Evolutionary conservation across 2,888 invertebrate species (phyloP), one percentile per base, ranked within the genome.

Genomic region (Poecilobothrus nobilitatus): DNA sequence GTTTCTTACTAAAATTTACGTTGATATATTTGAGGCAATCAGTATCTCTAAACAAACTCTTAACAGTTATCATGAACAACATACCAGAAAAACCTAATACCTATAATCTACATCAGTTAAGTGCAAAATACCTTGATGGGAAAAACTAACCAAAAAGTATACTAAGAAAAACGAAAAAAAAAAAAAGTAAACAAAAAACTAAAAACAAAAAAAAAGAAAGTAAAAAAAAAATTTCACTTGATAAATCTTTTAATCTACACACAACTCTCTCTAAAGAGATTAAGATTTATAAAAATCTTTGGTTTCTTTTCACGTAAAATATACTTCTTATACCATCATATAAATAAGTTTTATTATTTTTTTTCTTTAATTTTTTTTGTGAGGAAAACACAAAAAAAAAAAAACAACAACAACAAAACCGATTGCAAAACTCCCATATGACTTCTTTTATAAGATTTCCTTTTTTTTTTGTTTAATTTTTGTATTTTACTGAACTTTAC

Each of bases 91-190:
- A 18, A 53, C 53, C 53, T 53, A 53, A 53, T 53, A 53, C 53
- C n/a, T n/a, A 53, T 53, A 53, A 53, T 53, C 53, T 53, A 53
- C 53, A 53, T 53, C 53, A 53, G 53, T 53, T 53, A 53, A 53
- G 53, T 53, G 53, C 53, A 53, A 53, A 27, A 53, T 53, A 53
- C 53, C 53, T 53, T 53, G 53, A 53, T 53, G 18, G 53, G 15
- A 37, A 53, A 53, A 53, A 53, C 53, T 53, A 53, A 53, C 53
- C 53, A 53, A 53, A 18, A 53, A 18, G 7, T 15, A 18, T 15
- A 18, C 15, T 12, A 18, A 53, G 53, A 53, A 53, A 53, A 53
- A 53, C 7, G 6, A 53, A 53, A 53, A 53, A 53, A 12, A n/a
- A 41, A 41, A 53, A 12, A 53, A 53, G 18, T n/a, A n/a, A n/a